Evolutionary conservation across 2,888 invertebrate species (phyloP).

Genomic region (Coenonympha glycerion): DNA sequence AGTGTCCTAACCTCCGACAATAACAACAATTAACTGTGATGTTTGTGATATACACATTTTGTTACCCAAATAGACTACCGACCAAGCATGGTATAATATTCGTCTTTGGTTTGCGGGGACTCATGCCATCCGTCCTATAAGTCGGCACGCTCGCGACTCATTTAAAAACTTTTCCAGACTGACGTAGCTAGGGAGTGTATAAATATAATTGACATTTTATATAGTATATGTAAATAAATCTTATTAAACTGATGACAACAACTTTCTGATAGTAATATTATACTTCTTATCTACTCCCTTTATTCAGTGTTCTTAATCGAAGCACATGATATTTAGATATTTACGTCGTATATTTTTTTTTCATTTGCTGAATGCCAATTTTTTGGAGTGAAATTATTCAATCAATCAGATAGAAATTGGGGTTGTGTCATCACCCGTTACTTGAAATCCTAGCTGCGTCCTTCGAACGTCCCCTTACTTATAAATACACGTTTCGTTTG

Average conservation of each 20-base stretch:
- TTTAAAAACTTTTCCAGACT: not conserved
- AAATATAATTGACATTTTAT: not conserved
- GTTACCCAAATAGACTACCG: not conserved
- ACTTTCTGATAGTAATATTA: too few species aligned
- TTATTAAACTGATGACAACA: not conserved
- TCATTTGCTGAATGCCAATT: too few species aligned
- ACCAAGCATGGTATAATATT: not conserved
- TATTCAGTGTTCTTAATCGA: too few species aligned
- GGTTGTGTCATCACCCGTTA: not conserved
- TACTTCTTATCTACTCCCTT: too few species aligned
- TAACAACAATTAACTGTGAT: too few species aligned
- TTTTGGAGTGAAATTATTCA: too few species aligned
- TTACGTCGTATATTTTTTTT: too few species aligned
- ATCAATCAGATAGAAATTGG: too few species aligned
- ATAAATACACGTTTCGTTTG: not conserved
- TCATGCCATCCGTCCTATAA: slow-evolving; percentile 31
- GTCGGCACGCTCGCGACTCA: slow-evolving; percentile 37
- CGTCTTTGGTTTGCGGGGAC: not conserved
- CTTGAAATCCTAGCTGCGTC: not conserved
- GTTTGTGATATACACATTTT: too few species aligned
- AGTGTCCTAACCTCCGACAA: too few species aligned
- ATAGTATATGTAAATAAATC: not conserved
- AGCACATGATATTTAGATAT: too few species aligned
- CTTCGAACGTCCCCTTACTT: not conserved
- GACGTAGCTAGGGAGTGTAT: not conserved